Percentiles rank a stretch among this genome's conserved stretches.
These are phyloP conservation scores for Neostethus bicornis DNA, from an alignment of 2,797 vertebrate genomes.

Conservation along the genomic window DNA sequence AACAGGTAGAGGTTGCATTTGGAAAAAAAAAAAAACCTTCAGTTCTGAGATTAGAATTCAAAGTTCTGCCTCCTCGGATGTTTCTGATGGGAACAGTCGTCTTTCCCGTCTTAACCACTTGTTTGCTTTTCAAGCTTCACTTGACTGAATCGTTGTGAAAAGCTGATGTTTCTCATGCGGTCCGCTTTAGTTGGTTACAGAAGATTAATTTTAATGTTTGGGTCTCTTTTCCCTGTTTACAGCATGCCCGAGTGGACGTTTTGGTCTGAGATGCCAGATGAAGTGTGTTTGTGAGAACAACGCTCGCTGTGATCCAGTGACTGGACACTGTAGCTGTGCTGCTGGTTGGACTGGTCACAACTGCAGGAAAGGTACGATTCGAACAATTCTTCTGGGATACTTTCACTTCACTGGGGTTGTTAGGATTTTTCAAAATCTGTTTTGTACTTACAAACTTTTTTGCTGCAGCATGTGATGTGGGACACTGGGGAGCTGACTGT, in stretches of 20 bases:
- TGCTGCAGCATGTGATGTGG: conserved; percentile 84
- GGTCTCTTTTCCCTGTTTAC: conserved; percentile 3
- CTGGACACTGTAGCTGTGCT: conserved; percentile 85
- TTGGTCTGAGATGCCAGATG: conserved; percentile 85
- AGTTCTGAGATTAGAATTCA: conserved; percentile 15
- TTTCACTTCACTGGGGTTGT: not conserved
- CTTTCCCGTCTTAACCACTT: conserved; percentile 26
- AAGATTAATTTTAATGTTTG: conserved; percentile 30
- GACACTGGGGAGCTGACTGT: conserved; percentile 88
- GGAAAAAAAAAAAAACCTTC: conserved; percentile 35
- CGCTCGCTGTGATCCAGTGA: conserved; percentile 84
- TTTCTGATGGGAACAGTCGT: conserved; percentile 33
- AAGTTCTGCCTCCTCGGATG: conserved; percentile 14
- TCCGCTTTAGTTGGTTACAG: conserved; percentile 20
- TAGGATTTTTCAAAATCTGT: not conserved
- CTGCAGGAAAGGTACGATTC: conserved; percentile 87
- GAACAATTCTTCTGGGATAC: too few relatives aligned
- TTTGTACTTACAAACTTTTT: not conserved
- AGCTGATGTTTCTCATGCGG: conserved; percentile 12
- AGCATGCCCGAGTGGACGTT: conserved; percentile 87
- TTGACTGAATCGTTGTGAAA: conserved; percentile 12
- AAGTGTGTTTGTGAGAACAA: conserved; percentile 89
- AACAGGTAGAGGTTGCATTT: conserved; percentile 29
- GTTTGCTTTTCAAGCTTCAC: conserved; percentile 4
- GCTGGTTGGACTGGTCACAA: conserved; percentile 86